These are phyloP conservation scores for Anthoscopus minutus DNA, from an alignment of 2,113 vertebrate genomes.

Conservation along the genomic window DNA sequence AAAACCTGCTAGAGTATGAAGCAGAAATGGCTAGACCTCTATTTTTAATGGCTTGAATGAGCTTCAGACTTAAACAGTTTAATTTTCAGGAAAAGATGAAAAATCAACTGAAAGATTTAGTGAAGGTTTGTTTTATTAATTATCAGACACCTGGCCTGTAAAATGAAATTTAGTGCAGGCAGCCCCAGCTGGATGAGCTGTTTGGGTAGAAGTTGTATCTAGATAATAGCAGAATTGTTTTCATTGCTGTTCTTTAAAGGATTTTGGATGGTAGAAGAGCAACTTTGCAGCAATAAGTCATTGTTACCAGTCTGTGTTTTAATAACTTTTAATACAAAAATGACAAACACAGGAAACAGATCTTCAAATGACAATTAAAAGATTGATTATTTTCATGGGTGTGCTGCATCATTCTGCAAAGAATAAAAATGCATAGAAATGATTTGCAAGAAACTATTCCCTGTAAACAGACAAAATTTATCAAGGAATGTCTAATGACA, in stretches of 20 bases:
- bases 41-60: not conserved
- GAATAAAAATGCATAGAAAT: not conserved
- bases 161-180: not conserved
- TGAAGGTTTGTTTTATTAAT: slow-evolving; percentile 4
- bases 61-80: not conserved
- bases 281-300: not conserved
- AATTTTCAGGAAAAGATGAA: not conserved
- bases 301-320: not conserved
- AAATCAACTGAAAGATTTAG: not conserved
- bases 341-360: not conserved
- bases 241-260: not conserved
- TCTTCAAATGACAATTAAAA: not conserved
- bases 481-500: not conserved
- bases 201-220: not conserved
- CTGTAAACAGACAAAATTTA: not conserved
- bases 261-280: not conserved
- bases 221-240: not conserved
- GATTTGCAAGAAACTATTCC: not conserved
- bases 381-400: not conserved
- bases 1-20: not conserved
- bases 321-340: not conserved
- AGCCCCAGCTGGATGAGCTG: not conserved
- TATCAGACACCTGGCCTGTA: not conserved
- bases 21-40: not conserved
- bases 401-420: not conserved